phyloP scores from a whole-genome alignment of 2,888 invertebrate species.

The Eristalinus aeneus region DNA sequence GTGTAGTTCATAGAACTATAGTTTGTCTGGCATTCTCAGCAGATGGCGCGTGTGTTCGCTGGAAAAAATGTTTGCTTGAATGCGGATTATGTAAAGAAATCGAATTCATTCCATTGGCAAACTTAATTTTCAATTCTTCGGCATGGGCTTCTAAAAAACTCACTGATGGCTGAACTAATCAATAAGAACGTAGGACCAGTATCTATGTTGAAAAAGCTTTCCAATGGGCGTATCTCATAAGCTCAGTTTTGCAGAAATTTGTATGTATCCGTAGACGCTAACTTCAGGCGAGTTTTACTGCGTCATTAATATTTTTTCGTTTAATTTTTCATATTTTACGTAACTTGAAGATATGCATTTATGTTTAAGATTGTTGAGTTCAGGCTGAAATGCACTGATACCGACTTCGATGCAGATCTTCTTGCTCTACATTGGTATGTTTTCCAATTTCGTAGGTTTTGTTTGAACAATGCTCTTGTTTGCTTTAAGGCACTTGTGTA shows the following conservation, averaged over 20 bases:
- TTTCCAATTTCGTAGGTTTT: too few relatives aligned
- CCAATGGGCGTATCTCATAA: slow-evolving; percentile 59
- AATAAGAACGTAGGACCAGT: slow-evolving; percentile 23
- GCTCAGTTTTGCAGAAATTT: slow-evolving; percentile 57
- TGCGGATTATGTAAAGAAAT: background rate
- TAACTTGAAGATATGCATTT: background rate
- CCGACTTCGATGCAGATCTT: background rate
- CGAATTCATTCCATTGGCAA: background rate
- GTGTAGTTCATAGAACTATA: slow-evolving; percentile 1
- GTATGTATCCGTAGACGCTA: slow-evolving; percentile 10
- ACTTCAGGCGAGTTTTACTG: background rate
- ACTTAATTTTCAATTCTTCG: background rate
- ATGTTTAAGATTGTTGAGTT: too few relatives aligned
- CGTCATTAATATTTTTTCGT: background rate
- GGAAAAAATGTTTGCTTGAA: background rate
- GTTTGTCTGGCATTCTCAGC: background rate
- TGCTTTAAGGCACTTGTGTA: too few relatives aligned
- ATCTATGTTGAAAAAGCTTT: slow-evolving; percentile 41
- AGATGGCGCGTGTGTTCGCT: slow-evolving; percentile 19
- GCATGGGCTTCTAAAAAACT: background rate
- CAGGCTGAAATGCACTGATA: too few relatives aligned
- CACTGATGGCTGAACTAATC: slow-evolving; percentile 7
- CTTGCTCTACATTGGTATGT: too few relatives aligned
- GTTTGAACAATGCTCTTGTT: too few relatives aligned
- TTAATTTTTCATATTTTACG: background rate